phyloP scores from a whole-genome alignment of 2,797 vertebrate genomes.

The Psittacula echo region DNA sequence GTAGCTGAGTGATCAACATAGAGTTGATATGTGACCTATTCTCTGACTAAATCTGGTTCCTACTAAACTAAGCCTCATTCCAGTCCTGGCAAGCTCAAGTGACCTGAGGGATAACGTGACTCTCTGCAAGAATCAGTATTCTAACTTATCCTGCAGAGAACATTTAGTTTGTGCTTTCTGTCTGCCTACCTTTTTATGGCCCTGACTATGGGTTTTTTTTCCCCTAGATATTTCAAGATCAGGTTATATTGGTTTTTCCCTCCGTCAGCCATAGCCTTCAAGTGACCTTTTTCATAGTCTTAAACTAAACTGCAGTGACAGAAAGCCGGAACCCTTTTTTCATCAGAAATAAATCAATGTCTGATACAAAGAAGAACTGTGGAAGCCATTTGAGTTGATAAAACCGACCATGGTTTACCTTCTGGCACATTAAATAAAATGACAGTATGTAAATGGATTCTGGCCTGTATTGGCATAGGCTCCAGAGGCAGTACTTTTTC shows the following conservation, averaged over 20 bases:
- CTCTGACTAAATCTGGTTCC: background rate
- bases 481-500: slow-evolving; percentile 13
- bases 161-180: slow-evolving; percentile 32
- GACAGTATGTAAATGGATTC: slow-evolving; percentile 9
- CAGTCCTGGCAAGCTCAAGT: background rate
- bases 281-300: slow-evolving; percentile 50
- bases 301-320: slow-evolving; percentile 31
- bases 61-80: background rate
- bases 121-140: background rate
- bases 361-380: background rate
- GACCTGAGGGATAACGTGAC: background rate
- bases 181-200: slow-evolving; percentile 36
- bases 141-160: slow-evolving; percentile 30
- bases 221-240: slow-evolving; percentile 18
- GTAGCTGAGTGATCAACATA: background rate
- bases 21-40: background rate
- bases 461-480: background rate
- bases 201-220: background rate
- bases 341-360: background rate
- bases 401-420: slow-evolving; percentile 24
- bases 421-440: slow-evolving; percentile 17
- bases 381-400: slow-evolving; percentile 13
- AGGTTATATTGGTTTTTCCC: background rate
- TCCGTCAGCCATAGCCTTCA: slow-evolving; percentile 34
- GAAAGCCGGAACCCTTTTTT: slow-evolving; percentile 31